A percentile compares a stretch with the other conserved stretches of the same genome.
Conservation (phyloP, 2,797 vertebrate genomes). For the Ctenopoma kingsleyae region DNA sequence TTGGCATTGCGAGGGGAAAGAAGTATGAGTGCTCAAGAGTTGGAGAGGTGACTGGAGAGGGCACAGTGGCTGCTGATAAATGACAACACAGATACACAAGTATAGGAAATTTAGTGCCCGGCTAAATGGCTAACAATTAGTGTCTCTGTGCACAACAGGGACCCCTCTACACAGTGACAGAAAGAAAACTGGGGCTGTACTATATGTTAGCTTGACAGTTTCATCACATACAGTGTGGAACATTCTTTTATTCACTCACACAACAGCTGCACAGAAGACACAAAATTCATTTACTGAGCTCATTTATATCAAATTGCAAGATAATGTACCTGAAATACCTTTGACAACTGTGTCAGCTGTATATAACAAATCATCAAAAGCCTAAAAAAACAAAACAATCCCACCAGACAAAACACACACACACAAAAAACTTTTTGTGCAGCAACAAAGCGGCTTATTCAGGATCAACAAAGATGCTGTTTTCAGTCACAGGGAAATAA, state of each 20-base stretch:
- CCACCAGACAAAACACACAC: constrained; percentile 7
- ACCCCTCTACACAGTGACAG: not conserved
- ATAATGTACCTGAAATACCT: not conserved
- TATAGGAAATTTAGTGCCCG: not conserved
- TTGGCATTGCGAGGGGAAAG: constrained; percentile 61
- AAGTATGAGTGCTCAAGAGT: constrained; percentile 57
- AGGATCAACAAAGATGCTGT: constrained; percentile 4
- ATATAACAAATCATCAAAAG: constrained; percentile 10
- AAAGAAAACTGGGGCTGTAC: not conserved
- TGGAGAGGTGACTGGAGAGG: constrained; percentile 53
- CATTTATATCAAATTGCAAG: not conserved
- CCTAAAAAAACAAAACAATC: constrained; percentile 8
- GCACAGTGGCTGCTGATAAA: constrained; percentile 41
- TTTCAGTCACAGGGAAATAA: constrained; percentile 18
- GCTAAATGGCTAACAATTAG: constrained; percentile 23
- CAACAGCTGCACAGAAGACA: constrained; percentile 3
- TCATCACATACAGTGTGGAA: not conserved
- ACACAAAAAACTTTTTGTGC: too few relatives aligned
- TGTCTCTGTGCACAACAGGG: not conserved
- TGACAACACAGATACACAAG: constrained; percentile 28
- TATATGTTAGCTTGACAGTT: not conserved
- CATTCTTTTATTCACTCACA: too few relatives aligned
- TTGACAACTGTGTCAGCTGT: constrained; percentile 6
- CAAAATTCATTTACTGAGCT: too few relatives aligned
- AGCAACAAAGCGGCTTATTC: too few relatives aligned